phyloP scores from a whole-genome alignment of 2,888 invertebrate genomes.

The Clistopyga incitator region DNA sequence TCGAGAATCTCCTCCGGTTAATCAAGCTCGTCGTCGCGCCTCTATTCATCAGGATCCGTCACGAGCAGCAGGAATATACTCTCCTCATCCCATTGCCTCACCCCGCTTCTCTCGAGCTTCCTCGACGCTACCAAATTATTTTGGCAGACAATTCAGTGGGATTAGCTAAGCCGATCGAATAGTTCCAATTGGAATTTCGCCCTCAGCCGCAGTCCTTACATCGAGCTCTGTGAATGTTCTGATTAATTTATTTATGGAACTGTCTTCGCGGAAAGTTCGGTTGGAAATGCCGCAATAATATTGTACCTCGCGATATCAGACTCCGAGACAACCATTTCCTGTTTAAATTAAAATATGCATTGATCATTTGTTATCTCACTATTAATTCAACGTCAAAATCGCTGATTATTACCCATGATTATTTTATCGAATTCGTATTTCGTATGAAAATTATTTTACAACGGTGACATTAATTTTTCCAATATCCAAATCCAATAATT shows the following conservation, averaged over 20 bases:
- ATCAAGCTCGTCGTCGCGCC: slow-evolving; percentile 47
- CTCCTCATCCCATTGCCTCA: slow-evolving; percentile 11
- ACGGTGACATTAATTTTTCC: too few relatives aligned
- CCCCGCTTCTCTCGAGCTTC: slow-evolving; percentile 14
- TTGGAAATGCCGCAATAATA: not conserved
- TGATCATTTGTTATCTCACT: not conserved
- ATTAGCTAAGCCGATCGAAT: slow-evolving; percentile 29
- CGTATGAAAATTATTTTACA: too few relatives aligned
- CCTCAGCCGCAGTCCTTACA: slow-evolving; percentile 30
- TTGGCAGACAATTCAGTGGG: slow-evolving; percentile 39
- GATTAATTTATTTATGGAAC: slow-evolving; percentile 38
- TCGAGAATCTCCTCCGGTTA: slow-evolving; percentile 44
- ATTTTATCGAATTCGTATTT: too few relatives aligned
- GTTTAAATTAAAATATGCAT: not conserved
- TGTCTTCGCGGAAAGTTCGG: not conserved
- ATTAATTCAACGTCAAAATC: not conserved
- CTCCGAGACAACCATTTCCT: not conserved
- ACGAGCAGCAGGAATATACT: slow-evolving; percentile 41
- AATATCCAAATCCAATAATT: too few relatives aligned
- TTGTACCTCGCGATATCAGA: not conserved
- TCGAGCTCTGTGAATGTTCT: slow-evolving; percentile 12
- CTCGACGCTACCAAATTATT: slow-evolving; percentile 36
- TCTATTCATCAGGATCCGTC: slow-evolving; percentile 53
- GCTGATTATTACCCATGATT: not conserved
- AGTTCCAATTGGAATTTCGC: slow-evolving; percentile 26